phyloP scores from a whole-genome alignment of 1,140 invertebrate genomes.

The Trinorchestia longiramus region DNA sequence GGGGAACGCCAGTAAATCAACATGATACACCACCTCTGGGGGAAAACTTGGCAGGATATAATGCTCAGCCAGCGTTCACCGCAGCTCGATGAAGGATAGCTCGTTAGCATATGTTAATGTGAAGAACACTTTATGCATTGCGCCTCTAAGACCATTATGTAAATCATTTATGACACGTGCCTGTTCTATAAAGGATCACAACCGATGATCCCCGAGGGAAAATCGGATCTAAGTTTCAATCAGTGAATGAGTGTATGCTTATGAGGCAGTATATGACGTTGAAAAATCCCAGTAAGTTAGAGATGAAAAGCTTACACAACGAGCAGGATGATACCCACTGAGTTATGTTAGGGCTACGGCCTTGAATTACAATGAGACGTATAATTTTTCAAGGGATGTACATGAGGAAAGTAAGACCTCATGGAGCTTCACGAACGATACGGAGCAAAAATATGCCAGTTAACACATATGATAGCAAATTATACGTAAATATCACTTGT shows the following conservation, averaged over 20 bases:
- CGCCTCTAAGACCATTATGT: slow-evolving; percentile 28
- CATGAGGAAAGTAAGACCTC: not conserved
- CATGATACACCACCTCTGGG: no score
- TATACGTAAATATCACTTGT: not conserved
- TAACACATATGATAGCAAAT: not conserved
- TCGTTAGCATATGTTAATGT: slow-evolving; percentile 45
- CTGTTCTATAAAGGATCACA: slow-evolving; percentile 53
- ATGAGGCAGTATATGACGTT: not conserved
- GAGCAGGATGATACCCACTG: not conserved
- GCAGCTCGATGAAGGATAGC: not conserved
- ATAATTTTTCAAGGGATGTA: not conserved
- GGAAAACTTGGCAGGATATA: not conserved
- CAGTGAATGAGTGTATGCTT: not conserved
- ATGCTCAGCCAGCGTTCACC: not conserved
- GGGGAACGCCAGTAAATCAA: no score
- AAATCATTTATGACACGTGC: slow-evolving; percentile 49
- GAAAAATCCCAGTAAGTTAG: not conserved
- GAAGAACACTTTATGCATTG: not conserved
- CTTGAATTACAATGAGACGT: not conserved
- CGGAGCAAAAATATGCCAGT: not conserved
- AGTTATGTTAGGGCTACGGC: not conserved
- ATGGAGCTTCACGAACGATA: not conserved
- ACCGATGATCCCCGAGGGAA: slow-evolving; percentile 29
- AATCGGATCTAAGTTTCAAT: slow-evolving; percentile 1
- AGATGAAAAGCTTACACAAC: not conserved